Evolutionary conservation across 2,797 vertebrate genomes (phyloP), one percentile per base, ranked within the genome.

Genomic region (Takifugu ocellatus): DNA sequence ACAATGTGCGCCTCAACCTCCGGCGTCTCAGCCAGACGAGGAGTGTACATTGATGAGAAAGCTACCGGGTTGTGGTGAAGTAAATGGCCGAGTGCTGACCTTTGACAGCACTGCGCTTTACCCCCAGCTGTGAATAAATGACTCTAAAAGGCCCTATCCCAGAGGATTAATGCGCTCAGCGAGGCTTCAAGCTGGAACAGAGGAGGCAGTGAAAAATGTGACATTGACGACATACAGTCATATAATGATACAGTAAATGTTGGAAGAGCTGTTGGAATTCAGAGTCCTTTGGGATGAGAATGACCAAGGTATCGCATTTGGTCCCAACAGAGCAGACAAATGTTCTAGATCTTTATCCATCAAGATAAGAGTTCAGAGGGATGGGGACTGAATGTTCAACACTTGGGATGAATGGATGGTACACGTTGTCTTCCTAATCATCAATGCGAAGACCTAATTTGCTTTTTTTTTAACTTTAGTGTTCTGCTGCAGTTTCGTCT

Each of bases 61-160:
- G 56, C 77, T 70, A 70, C 60, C 46, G 69, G 78, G 81, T 82
- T 77, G 64, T 68, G 56, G 63, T 64, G 78, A 77, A 80, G 75
- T 68, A 74, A 84, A 81, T 76, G 74, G 58, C 68, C 78, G 68
- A 75, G 65, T 16, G 27, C 61, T 82, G 77, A 84, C 75, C 86
- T 85, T 70, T 87, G 84, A 84, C 75, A 72, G 54, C 16, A 24
- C 16, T 0, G 54, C 24, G 49, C 73, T 82, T 83, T 80, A 72
- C 66, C 78, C 55, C 84, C 50, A 47, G 66, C 78, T 78, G 79
- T 84, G 84, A 84, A 84, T 83, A 85, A 86, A 84, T 84, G 79
- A 78, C 54, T 81, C 59, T 68, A 70, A 85, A 72, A 59, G 77
- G 68, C 59, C 26, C 59, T 72, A 63, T 80, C 82, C 82, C 71